Base-by-base conservation (phyloP, 2,888 invertebrate genomes). In the Nasonia oneida region DNA sequence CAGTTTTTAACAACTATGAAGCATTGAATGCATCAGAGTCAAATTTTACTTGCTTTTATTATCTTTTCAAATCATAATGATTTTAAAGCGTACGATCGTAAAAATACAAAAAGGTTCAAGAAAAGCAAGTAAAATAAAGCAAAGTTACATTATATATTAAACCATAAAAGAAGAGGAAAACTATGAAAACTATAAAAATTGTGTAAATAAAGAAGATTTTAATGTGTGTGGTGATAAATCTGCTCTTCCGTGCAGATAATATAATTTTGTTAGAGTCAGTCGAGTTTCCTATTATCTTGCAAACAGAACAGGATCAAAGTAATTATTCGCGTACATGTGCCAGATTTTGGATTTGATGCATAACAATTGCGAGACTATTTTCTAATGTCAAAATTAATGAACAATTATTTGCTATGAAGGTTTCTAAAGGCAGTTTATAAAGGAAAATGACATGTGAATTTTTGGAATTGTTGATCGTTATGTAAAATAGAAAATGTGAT, bases 401-500 rank as follows among this genome's bases (percentile, higher is more conserved):
- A 23, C 39, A 79, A 42, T 75, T 39, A 74, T 80, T 83, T 83
- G 42, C 73, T 67, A 81, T 18, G 33, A 73, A 61, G 14, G 42
- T 75, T 84, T 64, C 33, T 70, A 39, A 83, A 23, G 33, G 53
- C 61, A 75, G 47, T 64, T 47, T 47, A 79, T 23, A n/a, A 75
- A 37, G 42, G 47, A 33, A 67, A 76, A 71, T 61, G 33, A 78
- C 76, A 29, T 39, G 39, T 57, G 57, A 57, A 82, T 77, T 64
- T 81, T 73, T 77, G 64, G 75, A 86, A 81, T 80, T 86, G 86
- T 79, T 83, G 71, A 80, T 73, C 80, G 79, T 83, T 86, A 81
- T 88, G 87, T 89, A 88, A 87, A 88, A 87, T 88, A 88, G 83
- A 83, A 85, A 82, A 86, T 86, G 88, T 88, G 88, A 83, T 88